Conservation (phyloP, 1,140 invertebrate species). For the Periplaneta americana region DNA sequence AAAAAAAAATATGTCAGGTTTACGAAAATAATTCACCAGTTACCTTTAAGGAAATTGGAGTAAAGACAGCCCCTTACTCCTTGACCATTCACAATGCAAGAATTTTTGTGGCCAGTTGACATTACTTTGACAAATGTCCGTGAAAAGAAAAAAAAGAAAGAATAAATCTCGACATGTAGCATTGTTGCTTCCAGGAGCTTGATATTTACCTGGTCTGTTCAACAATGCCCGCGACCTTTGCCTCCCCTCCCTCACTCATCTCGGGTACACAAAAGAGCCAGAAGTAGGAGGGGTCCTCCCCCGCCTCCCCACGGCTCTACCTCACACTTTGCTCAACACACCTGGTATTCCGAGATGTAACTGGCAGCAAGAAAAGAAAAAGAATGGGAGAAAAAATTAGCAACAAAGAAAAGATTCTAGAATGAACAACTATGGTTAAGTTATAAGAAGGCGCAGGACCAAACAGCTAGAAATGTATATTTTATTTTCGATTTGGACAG, state of each 20-base stretch:
- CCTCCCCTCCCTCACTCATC: not conserved
- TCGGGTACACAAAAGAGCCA: not conserved
- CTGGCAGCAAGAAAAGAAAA: not conserved
- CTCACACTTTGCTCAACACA: not conserved
- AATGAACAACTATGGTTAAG: not conserved
- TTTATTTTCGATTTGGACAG: not conserved
- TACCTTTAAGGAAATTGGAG: too few relatives aligned
- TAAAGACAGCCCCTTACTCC: too few relatives aligned
- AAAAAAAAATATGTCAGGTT: too few relatives aligned
- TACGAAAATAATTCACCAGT: too few relatives aligned
- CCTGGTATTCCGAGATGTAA: not conserved
- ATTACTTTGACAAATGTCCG: not conserved
- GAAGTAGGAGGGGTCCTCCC: not conserved
- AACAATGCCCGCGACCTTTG: not conserved
- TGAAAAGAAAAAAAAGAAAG: not conserved
- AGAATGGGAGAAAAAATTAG: not conserved
- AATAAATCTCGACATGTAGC: not conserved
- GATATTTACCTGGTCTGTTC: not conserved
- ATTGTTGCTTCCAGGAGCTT: not conserved
- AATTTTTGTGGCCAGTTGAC: not conserved
- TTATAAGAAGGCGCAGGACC: not conserved
- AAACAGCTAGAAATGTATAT: not conserved
- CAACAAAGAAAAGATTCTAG: not conserved
- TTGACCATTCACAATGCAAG: not conserved
- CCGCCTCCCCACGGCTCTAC: not conserved